Percentiles rank a stretch among this genome's conserved stretches.
Evolutionary conservation across 2,797 vertebrate species (phyloP).

Genomic region (Sebastes matsubarae): DNA sequence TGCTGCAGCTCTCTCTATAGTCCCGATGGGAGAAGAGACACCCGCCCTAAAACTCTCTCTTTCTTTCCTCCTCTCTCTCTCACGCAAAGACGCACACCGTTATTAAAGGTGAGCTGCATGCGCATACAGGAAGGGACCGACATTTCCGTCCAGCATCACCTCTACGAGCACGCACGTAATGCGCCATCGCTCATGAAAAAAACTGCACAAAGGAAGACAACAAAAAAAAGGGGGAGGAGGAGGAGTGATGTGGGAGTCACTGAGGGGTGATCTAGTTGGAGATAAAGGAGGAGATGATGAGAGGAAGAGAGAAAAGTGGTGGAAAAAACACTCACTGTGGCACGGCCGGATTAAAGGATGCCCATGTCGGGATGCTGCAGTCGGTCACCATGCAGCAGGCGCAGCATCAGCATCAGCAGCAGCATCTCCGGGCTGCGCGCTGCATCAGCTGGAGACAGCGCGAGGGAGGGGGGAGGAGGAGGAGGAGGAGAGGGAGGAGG

Average conservation of each 20-base stretch:
- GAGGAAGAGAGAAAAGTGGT: slow-evolving; percentile 27
- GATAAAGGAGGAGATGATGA: background rate
- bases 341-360: slow-evolving; percentile 70
- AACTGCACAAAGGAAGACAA: slow-evolving; percentile 64
- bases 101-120: background rate
- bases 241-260: background rate
- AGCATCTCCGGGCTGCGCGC: slow-evolving; percentile 72
- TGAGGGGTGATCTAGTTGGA: background rate
- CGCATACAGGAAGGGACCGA: slow-evolving; percentile 23
- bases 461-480: background rate
- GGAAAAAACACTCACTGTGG: slow-evolving; percentile 70
- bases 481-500: background rate
- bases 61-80: background rate
- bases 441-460: slow-evolving; percentile 57
- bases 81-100: slow-evolving; percentile 6
- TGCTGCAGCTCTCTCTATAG: slow-evolving; percentile 42
- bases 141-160: slow-evolving; percentile 3
- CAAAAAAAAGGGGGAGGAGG: slow-evolving; percentile 3
- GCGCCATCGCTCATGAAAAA: slow-evolving; percentile 54
- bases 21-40: slow-evolving; percentile 57
- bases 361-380: slow-evolving; percentile 77
- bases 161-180: slow-evolving; percentile 30
- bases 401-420: slow-evolving; percentile 66
- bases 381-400: slow-evolving; percentile 52
- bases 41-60: slow-evolving; percentile 59